phyloP scores from a whole-genome alignment of 2,888 invertebrate species.

The Celastrina argiolus region DNA sequence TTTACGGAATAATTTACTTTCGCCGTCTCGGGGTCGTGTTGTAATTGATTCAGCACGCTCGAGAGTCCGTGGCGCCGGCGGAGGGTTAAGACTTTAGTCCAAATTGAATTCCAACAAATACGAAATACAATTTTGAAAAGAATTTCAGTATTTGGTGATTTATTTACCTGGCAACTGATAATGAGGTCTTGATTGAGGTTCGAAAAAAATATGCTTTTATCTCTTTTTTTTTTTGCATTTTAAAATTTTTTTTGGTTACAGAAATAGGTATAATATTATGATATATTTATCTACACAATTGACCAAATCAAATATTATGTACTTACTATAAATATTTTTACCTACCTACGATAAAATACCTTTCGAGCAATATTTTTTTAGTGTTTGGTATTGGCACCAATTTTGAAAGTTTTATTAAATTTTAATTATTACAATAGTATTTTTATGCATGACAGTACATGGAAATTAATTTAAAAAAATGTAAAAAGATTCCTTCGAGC shows the following conservation, averaged over 20 bases:
- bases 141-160: conserved; percentile 31
- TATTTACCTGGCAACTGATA: background rate
- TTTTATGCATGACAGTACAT: no score
- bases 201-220: background rate
- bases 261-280: conserved; percentile 22
- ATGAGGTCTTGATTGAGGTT: background rate
- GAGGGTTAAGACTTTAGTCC: conserved; percentile 39
- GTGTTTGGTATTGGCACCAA: no score
- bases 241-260: background rate
- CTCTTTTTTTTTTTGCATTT: background rate
- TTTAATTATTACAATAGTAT: no score
- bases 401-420: no score
- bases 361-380: no score
- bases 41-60: conserved; percentile 64
- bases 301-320: no score
- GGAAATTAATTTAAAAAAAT: conserved; percentile 27
- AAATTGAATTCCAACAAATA: conserved; percentile 42
- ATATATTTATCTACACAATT: conserved; percentile 4
- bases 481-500: conserved; percentile 67
- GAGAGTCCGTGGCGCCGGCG: conserved; percentile 38
- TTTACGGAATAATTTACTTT: conserved; percentile 39
- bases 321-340: no score
- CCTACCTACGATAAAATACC: no score
- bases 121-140: conserved; percentile 29
- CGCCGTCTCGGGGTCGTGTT: conserved; percentile 42